Base-by-base conservation (phyloP, 2,888 invertebrate species). In the Andrena bucephala region DNA sequence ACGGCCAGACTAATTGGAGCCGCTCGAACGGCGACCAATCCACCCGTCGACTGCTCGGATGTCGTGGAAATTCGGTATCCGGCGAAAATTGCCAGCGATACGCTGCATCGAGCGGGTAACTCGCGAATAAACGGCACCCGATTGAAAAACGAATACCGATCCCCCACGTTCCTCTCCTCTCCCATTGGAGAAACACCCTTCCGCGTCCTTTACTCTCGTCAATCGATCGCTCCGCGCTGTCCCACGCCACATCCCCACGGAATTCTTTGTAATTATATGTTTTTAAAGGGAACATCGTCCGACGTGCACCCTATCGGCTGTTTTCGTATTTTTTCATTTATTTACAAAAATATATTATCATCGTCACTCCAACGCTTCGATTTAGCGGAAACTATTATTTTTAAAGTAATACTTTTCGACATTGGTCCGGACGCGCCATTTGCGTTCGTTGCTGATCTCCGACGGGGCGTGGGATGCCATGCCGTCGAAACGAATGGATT, bases 311-410 rank as follows among this genome's bases (percentile, higher is more conserved):
- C 84, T 85, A 85, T 0, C 54, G 65, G 20, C 52, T 74, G 75
- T n/a, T 57, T 75, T 42, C 42, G 42, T 16, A n/a, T 20, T 7
- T 57, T 57, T 31, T 24, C 29, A 5, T 75, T 77, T 81, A 80
- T 76, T 86, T 88, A 88, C 80, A 88, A 88, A 88, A 88, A 88
- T 88, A 88, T 85, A 84, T 83, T 82, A 83, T 88, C 50, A 59
- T 78, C 71, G 77, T 84, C 77, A 42, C 84, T 83, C 74, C 81
- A 81, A 83, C 87, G 73, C 84, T 71, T 74, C 85, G 85, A 77
- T 83, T 42, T 84, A 85, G 84, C 84, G 87, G 65, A 87, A 85
- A 85, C 81, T 87, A 87, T 87, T 72, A 75, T 85, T 42, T 42
- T 71, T 86, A 85, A 86, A 69, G 86, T 87, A 87, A 87, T 87